Percentiles rank a stretch among this genome's conserved stretches.
phyloP scores from a whole-genome alignment of 1,140 invertebrate genomes.

The Drosophila chauvacae region DNA sequence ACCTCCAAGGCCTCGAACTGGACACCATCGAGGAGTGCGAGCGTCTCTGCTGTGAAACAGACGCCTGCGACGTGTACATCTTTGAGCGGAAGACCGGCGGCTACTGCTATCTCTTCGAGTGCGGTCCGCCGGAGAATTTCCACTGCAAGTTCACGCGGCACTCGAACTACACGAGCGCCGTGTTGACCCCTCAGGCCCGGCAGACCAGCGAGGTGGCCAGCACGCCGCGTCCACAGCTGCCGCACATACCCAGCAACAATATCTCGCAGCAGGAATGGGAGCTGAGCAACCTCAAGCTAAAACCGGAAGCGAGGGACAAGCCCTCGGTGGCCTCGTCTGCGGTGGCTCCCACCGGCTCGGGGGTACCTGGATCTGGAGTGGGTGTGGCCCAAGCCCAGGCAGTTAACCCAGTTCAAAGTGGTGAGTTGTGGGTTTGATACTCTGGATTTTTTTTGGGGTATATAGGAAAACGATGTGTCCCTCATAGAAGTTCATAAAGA shows the following conservation, averaged over 20 bases:
- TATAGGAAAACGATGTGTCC: not conserved
- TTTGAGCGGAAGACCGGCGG: conserved; percentile 95
- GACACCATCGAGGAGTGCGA: conserved; percentile 92
- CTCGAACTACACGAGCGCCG: conserved; percentile 94
- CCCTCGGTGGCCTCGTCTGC: conserved; percentile 33
- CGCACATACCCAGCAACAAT: conserved; percentile 71
- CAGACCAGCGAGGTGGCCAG: conserved; percentile 47
- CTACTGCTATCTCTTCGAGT: conserved; percentile 96
- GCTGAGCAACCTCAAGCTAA: conserved; percentile 86
- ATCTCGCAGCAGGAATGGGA: conserved; percentile 91
- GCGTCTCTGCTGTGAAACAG: conserved; percentile 93
- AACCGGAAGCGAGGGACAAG: conserved; percentile 70
- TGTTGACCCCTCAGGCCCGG: conserved; percentile 86
- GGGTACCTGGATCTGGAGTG: conserved; percentile 10
- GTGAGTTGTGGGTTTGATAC: conserved; percentile 36
- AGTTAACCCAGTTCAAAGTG: conserved; percentile 46
- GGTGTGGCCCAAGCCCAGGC: conserved; percentile 27
- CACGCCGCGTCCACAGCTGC: conserved; percentile 64
- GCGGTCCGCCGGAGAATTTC: conserved; percentile 94
- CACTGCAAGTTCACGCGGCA: conserved; percentile 96
- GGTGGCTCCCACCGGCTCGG: conserved; percentile 17
- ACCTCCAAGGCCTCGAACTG: conserved; percentile 93
- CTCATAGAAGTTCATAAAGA: not conserved
- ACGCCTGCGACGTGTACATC: conserved; percentile 95
- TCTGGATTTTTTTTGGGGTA: not conserved